Base-by-base conservation (phyloP, 2,888 invertebrate genomes). In the Idaea biselata region DNA sequence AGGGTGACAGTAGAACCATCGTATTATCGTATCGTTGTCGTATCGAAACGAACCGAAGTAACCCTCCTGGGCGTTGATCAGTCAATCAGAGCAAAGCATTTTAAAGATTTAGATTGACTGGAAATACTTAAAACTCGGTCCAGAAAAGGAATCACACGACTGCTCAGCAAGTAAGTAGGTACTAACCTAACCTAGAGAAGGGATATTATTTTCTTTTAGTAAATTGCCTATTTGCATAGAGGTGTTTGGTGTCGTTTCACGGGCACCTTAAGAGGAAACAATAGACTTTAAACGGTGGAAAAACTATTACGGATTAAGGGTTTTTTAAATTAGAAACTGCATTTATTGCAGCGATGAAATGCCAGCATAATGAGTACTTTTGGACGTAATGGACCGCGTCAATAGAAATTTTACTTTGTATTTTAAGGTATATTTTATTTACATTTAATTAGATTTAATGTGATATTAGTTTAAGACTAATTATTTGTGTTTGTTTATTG, bases 131-230 rank as follows among this genome's bases (percentile, higher is more conserved):
- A 57, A 55, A 16, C 44, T 44, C 44, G 31, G 54, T 44, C 80
- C 82, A 73, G 71, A 81, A 81, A 82, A 81, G 82, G 82, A 71
- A 72, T 75, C 74, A 77, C 82, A 82, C 82, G 82, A 77, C 58
- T 32, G 62, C 58, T 62, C 59, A 57, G 16, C 55, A 44, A 25
- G n/a, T n/a, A n/a, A 25, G 25, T 25, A 25, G 25, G 57, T 55
- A 18, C 33, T 59, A 31, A 60, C 44, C 44, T 44, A 33, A 60
- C 31, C 62, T 62, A 58, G 56, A 18, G 56, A 18, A 44, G 8
- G 56, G 18, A 56, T 18, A 18, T 18, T 18, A 56, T 56, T 66
- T 66, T 61, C 53, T 54, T 58, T 33, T 66, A 63, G 63, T 66
- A 66, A 56, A 66, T 66, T 66, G 63, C 59, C 63, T 25, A 60